Base-by-base conservation (phyloP, 2,113 vertebrate genomes). In the Crotalus tigris region DNA sequence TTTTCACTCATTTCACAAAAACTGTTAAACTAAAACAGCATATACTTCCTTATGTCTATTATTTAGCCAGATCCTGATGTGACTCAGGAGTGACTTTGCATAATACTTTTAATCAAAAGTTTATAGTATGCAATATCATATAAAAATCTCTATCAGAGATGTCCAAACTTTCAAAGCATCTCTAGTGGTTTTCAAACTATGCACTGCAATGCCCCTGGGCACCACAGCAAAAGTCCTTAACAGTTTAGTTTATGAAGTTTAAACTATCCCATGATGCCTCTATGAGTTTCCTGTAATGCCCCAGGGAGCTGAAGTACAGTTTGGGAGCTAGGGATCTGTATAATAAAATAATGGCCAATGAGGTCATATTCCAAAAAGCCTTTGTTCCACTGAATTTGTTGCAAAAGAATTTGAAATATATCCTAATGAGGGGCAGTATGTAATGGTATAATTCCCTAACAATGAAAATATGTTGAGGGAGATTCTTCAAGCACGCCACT, bases 371-470 rank as follows among this genome's bases (percentile, higher is more conserved):
- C 75, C 33, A 9, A 81, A 81, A 81, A 39, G 75, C 44, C 23
- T 51, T 87, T 10, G 46, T 81, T 93, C 95, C 44, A 90, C 91
- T 96, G 94, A 57, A 58, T 46, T 26, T 91, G 85, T 94, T 91
- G 93, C 92, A 61, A 96, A 94, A 85, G 51, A 95, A 95, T 33
- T 5, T 44, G 11, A 54, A 85, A 88, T 10, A 10, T 91, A 92
- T 94, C 92, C 92, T 96, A 92, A 90, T 88, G 95, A 93, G 85
- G 95, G 95, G 93, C 81, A n/a, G 3, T 95, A 89, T 19, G 10
- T 90, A 92, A 92, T 92, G 33, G 49, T 44, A 2, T 86, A 24
- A 12, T 93, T 90, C 64, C 92, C 94, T 95, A 94, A 95, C 61
- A 94, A 92, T 90, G 9, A 33, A 95, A 90, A 96, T 96, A 93